Conservation (phyloP, 1,140 invertebrate genomes). For the Drosophila simulans region DNA sequence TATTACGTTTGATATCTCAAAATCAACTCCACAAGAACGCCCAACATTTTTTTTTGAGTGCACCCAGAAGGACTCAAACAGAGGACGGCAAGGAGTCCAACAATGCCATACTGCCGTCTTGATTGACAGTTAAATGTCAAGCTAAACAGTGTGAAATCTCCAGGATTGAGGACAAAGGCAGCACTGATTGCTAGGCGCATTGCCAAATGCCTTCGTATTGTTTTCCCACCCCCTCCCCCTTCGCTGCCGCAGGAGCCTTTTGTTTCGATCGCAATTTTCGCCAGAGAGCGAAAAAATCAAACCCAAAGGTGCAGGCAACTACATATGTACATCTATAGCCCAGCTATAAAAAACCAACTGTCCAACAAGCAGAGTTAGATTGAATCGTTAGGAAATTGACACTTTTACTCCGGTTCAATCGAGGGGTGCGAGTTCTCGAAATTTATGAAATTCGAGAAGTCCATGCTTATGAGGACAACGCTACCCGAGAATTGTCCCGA, state of each 20-base stretch:
- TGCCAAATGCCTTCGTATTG: constrained; percentile 75
- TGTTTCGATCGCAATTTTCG: constrained; percentile 61
- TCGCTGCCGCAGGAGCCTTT: constrained; percentile 37
- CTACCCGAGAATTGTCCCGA: constrained; percentile 30
- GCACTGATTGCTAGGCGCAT: constrained; percentile 73
- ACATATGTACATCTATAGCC: constrained; percentile 2
- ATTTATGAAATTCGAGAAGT: constrained; percentile 50
- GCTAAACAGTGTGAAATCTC: constrained; percentile 80
- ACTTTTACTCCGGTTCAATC: constrained; percentile 46
- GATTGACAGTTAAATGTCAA: constrained; percentile 81
- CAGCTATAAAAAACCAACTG: constrained; percentile 53
- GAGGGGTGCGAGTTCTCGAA: constrained; percentile 33
- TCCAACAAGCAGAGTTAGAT: constrained; percentile 65
- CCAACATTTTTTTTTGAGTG: constrained; percentile 8
- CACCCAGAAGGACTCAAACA: constrained; percentile 29
- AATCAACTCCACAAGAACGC: too few species aligned
- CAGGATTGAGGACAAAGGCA: constrained; percentile 58
- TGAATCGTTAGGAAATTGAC: constrained; percentile 77
- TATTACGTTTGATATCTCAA: too few species aligned
- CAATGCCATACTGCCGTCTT: constrained; percentile 58
- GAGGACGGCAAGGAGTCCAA: constrained; percentile 38
- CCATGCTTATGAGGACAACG: constrained; percentile 28
- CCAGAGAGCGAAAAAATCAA: constrained; percentile 29
- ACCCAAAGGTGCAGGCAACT: constrained; percentile 33
- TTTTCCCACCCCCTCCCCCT: constrained; percentile 46